Conservation (phyloP, 2,797 vertebrate genomes). For the Acropternis orthonyx region DNA sequence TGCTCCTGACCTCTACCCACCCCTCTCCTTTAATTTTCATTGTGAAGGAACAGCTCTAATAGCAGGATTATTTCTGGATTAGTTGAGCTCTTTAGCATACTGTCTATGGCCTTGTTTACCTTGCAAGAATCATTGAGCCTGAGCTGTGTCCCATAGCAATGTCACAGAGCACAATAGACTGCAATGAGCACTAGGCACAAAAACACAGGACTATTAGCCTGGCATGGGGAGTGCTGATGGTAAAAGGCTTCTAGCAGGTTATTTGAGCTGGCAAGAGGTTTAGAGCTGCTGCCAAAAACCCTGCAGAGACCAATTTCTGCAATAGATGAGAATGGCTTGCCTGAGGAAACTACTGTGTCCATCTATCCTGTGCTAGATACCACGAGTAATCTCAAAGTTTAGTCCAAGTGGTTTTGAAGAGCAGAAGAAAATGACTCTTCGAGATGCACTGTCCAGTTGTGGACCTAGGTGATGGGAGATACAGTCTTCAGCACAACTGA, state of each 20-base stretch:
- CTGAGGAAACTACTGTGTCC: not conserved
- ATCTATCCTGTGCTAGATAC: not conserved
- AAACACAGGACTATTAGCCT: not conserved
- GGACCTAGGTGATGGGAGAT: not conserved
- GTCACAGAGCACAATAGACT: not conserved
- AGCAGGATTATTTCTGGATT: not conserved
- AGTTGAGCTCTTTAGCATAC: slow-evolving; percentile 6
- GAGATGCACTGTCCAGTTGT: not conserved
- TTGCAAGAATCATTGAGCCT: not conserved
- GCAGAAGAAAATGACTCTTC: not conserved
- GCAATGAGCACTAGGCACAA: not conserved
- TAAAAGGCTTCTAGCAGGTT: slow-evolving; percentile 1
- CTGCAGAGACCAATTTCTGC: not conserved
- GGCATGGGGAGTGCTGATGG: not conserved
- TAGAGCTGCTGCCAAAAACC: not conserved
- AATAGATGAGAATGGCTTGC: not conserved
- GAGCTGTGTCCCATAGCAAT: not conserved
- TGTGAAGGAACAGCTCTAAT: not conserved
- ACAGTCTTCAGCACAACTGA: not conserved
- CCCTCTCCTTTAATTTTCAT: not conserved
- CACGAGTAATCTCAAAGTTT: not conserved
- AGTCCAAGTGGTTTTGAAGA: not conserved
- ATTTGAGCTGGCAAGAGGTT: not conserved
- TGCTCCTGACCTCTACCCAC: not conserved
- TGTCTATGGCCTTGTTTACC: slow-evolving; percentile 19